phyloP scores from a whole-genome alignment of 2,113 vertebrate species.

The Mus pahari region DNA sequence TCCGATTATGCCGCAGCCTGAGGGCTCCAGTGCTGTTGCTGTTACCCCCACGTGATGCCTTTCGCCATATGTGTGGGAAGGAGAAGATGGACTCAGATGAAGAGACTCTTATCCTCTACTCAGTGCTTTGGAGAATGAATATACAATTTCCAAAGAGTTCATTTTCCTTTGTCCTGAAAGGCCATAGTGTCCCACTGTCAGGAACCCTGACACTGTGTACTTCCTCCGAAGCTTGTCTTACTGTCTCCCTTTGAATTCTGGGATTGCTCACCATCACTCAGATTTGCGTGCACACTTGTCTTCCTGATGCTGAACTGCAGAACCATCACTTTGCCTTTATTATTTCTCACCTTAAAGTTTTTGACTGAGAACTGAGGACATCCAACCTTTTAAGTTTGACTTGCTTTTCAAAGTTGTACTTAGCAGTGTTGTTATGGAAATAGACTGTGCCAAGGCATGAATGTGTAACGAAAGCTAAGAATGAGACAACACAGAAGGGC shows the following conservation, averaged over 20 bases:
- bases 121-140: neutral
- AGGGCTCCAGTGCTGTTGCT: neutral
- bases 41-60: constrained; percentile 5
- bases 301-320: constrained; percentile 2
- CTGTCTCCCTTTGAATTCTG: neutral
- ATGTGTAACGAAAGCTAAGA: constrained; percentile 62
- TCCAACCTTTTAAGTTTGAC: constrained; percentile 10
- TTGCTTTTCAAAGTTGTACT: constrained; percentile 9
- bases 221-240: constrained; percentile 1
- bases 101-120: neutral
- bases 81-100: neutral
- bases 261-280: constrained; percentile 11
- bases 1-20: constrained; percentile 31
- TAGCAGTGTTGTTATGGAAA: constrained; percentile 47
- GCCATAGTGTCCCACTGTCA: neutral
- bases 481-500: constrained; percentile 32
- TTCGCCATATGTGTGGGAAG: constrained; percentile 1
- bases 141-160: neutral
- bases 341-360: neutral
- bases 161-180: neutral
- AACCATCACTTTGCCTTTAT: neutral
- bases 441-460: constrained; percentile 17
- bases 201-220: neutral
- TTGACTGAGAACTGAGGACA: constrained; percentile 50
- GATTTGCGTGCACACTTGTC: neutral